These are phyloP conservation scores for Lithosia quadra DNA, from an alignment of 2,888 invertebrate genomes.

Conservation along the genomic window DNA sequence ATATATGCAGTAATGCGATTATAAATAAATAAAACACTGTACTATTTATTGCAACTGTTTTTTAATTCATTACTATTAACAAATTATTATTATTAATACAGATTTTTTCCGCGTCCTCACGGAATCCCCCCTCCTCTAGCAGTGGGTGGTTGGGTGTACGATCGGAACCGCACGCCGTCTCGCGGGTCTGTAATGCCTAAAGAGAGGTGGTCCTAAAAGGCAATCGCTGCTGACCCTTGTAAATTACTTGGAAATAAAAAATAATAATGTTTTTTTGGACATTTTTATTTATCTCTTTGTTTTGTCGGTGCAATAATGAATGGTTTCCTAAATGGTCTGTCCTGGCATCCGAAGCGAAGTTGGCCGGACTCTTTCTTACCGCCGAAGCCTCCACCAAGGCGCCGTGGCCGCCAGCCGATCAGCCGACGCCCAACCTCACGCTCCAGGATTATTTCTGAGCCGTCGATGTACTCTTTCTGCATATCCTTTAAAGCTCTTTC, in stretches of 20 bases:
- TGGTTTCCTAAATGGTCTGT: conserved; percentile 91
- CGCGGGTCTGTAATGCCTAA: no score
- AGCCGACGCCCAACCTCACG: conserved; percentile 91
- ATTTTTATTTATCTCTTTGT: conserved; percentile 8
- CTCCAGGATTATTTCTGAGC: conserved; percentile 90
- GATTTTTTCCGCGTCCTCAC: no score
- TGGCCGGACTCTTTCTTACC: conserved; percentile 96
- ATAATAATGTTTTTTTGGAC: background rate
- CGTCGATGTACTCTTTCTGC: conserved; percentile 88
- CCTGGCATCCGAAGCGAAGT: conserved; percentile 93
- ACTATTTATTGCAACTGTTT: no score
- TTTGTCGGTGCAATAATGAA: conserved; percentile 57
- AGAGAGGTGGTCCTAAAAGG: no score
- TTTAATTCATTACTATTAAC: no score
- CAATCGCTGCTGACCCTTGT: no score
- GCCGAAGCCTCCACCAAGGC: conserved; percentile 95
- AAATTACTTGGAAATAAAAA: background rate
- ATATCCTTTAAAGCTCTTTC: conserved; percentile 88
- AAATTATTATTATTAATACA: no score
- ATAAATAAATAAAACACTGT: no score
- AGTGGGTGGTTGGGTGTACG: no score
- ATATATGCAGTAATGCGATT: background rate
- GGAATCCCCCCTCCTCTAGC: no score
- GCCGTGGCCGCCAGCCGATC: conserved; percentile 93
- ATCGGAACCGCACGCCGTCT: no score